Evolutionary conservation across 2,113 vertebrate species (phyloP).

Genomic region (Chiloscyllium plagiosum): DNA sequence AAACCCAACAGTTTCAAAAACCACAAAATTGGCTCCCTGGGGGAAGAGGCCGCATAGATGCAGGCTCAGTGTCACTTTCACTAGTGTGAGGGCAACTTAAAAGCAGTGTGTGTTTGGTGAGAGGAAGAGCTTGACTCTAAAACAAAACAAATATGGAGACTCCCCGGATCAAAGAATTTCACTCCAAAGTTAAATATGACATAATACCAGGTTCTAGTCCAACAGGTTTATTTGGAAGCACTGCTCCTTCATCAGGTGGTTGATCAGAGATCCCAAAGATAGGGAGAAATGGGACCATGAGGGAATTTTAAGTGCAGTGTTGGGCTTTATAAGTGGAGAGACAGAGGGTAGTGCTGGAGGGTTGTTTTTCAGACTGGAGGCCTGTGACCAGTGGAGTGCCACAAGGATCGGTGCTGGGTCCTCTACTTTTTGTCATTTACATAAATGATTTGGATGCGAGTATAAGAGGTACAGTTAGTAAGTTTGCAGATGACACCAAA

Average conservation of each 20-base stretch:
- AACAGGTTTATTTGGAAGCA: no score
- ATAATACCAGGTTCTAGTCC: no score
- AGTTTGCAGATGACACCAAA: no score
- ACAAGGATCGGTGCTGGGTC: no score
- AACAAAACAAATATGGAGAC: background rate
- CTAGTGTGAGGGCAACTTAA: background rate
- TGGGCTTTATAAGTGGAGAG: background rate
- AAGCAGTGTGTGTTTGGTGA: background rate
- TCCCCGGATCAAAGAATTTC: background rate
- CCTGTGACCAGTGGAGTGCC: no score
- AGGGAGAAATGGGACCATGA: background rate
- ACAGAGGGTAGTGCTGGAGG: no score
- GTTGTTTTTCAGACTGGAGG: no score
- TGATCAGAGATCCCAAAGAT: no score
- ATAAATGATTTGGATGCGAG: no score
- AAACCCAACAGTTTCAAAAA: background rate
- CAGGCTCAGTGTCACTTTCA: background rate
- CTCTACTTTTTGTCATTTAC: no score
- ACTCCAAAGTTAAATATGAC: background rate
- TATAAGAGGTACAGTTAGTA: no score
- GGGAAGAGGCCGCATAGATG: background rate
- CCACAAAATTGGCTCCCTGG: background rate
- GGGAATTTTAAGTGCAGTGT: background rate
- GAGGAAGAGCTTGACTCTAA: background rate
- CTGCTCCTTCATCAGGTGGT: no score